Conservation (phyloP, 35 echinoderm and acorn worm genomes). For the Apostichopus parvimensis region DNA sequence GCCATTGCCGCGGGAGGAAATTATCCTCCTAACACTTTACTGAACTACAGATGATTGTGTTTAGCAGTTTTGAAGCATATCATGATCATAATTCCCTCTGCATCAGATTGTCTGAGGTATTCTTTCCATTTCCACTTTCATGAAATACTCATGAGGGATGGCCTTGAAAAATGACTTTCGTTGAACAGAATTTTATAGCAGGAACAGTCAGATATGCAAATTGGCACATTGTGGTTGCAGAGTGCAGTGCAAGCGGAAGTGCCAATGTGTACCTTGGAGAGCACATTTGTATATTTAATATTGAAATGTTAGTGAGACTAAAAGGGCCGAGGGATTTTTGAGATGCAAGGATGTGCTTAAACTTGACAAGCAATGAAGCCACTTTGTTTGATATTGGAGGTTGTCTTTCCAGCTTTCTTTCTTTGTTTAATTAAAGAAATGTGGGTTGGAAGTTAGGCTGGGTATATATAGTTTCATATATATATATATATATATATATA, state of each 20-base stretch:
- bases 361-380: not conserved
- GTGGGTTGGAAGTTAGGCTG: not conserved
- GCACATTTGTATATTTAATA: constrained; percentile 15
- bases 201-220: constrained; percentile 36
- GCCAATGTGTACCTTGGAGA: constrained; percentile 1
- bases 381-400: not conserved
- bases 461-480: no score
- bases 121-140: not conserved
- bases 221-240: constrained; percentile 10
- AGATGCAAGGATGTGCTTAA: not conserved
- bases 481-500: no score
- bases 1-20: constrained; percentile 31
- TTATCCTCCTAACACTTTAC: constrained; percentile 48
- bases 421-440: constrained; percentile 16
- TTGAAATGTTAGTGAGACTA: not conserved
- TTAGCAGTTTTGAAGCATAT: constrained; percentile 24
- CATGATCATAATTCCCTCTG: constrained; percentile 22
- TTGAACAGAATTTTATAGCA: not conserved
- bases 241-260: not conserved
- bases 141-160: constrained; percentile 26
- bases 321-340: not conserved
- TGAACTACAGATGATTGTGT: constrained; percentile 35
- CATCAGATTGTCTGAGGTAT: constrained; percentile 16
- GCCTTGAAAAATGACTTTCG: constrained; percentile 30
- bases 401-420: not conserved